Evolutionary conservation across 2,797 vertebrate genomes (phyloP), one percentile per base, ranked within the genome.

Genomic region (Sebastes wilsoni): DNA sequence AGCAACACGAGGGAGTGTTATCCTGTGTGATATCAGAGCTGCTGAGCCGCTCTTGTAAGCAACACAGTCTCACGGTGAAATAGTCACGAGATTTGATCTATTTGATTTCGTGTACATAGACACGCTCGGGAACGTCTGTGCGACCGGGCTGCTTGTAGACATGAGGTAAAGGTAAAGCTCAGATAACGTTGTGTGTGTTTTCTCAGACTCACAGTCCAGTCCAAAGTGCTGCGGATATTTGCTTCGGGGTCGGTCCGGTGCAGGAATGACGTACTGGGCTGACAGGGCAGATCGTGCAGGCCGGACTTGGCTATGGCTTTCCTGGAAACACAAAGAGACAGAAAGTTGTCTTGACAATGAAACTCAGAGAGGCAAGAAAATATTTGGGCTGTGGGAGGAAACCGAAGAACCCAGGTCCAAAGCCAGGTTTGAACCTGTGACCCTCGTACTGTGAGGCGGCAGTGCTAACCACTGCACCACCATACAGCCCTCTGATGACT

Each of bases 291-390:
- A 77, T 98, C 96, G 80, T 96, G 96, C 23, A 97, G 96, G 86
- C 97, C 97, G 0, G 98, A 97, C 82, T 98, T 98, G 64, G 97
- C 95, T 72, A 98, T 98, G 9, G 98, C 98, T 96, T 99, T 99
- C 95, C 98, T 99, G 94, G 49, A 96, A 85, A 91, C 87, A 55
- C 49, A 82, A 7, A 69, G 10, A 64, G 18, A 66, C 6, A 23
- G 9, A 59, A 25, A 12, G 12, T 11, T 62, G 54, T 23, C 34
- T 25, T 32, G 3, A 66, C 6, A 22, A 10, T 22, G 0, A 4
- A 25, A 73, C 16, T 12, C 3, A 67, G 6, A 61, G 8, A 61
- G 27, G 27, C n/a, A 32, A 52, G 5, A 58, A 23, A 13, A 20
- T 9, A 14, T 42, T 42, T 42, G 13, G 5, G 0, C 38, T 42